phyloP scores from a whole-genome alignment of 2,113 vertebrate genomes.

The Delphinapterus leucas region DNA sequence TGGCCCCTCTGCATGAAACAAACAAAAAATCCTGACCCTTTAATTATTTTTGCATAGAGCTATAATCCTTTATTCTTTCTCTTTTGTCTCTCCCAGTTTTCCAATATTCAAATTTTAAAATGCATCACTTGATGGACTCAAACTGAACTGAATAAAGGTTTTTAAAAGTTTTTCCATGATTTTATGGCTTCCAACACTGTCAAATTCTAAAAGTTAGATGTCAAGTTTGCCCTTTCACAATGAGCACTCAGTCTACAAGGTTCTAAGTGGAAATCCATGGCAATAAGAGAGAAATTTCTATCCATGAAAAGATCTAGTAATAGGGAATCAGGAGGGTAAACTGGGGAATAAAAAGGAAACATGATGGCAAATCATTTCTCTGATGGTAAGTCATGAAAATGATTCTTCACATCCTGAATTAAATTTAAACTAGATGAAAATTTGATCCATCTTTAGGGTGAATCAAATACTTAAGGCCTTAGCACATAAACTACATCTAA shows the following conservation, averaged over 20 bases:
- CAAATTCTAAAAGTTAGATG: conserved; percentile 13
- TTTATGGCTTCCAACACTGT: neutral
- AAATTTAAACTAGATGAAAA: conserved; percentile 53
- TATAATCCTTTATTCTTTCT: neutral
- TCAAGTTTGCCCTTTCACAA: conserved; percentile 39
- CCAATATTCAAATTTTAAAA: conserved; percentile 31
- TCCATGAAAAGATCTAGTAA: neutral
- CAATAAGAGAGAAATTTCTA: conserved; percentile 9
- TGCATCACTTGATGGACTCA: neutral
- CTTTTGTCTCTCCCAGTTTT: neutral
- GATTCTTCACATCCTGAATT: conserved; percentile 25
- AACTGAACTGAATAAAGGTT: neutral
- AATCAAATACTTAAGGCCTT: neutral
- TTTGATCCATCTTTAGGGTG: conserved; percentile 21
- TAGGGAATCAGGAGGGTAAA: conserved; percentile 7
- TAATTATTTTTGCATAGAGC: neutral
- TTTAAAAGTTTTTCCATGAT: neutral
- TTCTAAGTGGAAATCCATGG: neutral
- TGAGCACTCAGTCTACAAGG: neutral
- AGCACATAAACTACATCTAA: conserved; percentile 32
- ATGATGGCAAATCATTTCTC: neutral
- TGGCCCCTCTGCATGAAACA: neutral
- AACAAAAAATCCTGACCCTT: neutral
- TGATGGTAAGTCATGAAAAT: conserved; percentile 46
- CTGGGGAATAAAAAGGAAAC: neutral